These are phyloP conservation scores for Paedocypris micromegethes DNA, from an alignment of 2,797 vertebrate species.

Conservation along the genomic window DNA sequence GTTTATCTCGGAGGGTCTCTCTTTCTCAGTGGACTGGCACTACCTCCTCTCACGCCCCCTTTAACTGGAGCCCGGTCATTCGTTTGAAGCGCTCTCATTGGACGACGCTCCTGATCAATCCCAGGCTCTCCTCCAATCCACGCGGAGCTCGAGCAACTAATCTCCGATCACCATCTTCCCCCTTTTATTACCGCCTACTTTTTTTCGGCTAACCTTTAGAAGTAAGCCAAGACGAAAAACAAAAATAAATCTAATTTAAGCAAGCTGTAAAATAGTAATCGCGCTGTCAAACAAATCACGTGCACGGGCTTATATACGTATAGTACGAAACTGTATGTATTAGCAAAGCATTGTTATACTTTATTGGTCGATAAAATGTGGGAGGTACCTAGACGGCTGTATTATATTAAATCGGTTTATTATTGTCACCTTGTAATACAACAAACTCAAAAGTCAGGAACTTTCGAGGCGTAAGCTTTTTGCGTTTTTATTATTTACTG, in stretches of 20 bases:
- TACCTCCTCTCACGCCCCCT: slow-evolving; percentile 82
- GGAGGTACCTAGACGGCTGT: too few relatives aligned
- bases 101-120: slow-evolving; percentile 77
- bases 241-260: slow-evolving; percentile 39
- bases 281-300: too few relatives aligned
- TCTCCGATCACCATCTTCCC: slow-evolving; percentile 75
- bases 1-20: slow-evolving; percentile 72
- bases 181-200: slow-evolving; percentile 79
- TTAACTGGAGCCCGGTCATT: slow-evolving; percentile 78
- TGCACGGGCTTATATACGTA: too few relatives aligned
- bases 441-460: too few relatives aligned
- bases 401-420: too few relatives aligned
- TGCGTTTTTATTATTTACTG: too few relatives aligned
- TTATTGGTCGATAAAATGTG: too few relatives aligned
- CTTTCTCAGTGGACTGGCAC: slow-evolving; percentile 77
- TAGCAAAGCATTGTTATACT: too few relatives aligned
- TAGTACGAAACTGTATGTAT: too few relatives aligned
- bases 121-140: slow-evolving; percentile 72
- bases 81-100: slow-evolving; percentile 75
- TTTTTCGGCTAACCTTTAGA: slow-evolving; percentile 58
- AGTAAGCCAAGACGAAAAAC: slow-evolving; percentile 45
- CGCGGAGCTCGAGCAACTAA: slow-evolving; percentile 67
- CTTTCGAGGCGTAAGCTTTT: too few relatives aligned
- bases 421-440: too few relatives aligned
- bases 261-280: slow-evolving; percentile 14